Percentiles rank a stretch among this genome's conserved stretches.
These are phyloP conservation scores for Pycnomerus fuliginosus DNA, from an alignment of 2,888 invertebrate genomes.

Conservation along the genomic window DNA sequence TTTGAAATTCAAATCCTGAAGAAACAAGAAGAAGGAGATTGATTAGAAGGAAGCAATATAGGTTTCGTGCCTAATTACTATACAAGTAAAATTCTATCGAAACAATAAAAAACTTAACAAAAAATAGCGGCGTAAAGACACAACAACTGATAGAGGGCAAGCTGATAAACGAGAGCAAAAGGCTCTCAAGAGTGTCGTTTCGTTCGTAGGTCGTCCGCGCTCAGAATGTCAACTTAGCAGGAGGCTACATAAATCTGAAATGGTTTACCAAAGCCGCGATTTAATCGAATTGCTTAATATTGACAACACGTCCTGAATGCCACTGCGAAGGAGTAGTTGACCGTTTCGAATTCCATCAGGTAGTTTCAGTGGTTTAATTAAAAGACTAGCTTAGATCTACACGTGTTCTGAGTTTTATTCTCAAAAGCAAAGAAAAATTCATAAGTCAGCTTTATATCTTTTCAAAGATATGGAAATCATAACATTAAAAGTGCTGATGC, in stretches of 20 bases:
- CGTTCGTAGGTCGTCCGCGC: constrained; percentile 37
- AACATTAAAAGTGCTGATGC: too few species aligned
- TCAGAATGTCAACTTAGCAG: constrained; percentile 40
- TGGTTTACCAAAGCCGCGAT: constrained; percentile 41
- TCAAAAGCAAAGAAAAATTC: too few species aligned
- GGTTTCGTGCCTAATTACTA: too few species aligned
- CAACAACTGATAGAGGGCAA: constrained; percentile 34
- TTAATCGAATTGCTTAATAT: constrained; percentile 49
- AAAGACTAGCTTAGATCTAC: constrained; percentile 12
- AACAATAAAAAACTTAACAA: constrained; percentile 28
- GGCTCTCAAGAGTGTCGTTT: constrained; percentile 44
- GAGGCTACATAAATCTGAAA: constrained; percentile 41
- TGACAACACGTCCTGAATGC: constrained; percentile 41
- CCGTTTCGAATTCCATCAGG: constrained; percentile 34
- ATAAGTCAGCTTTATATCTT: too few species aligned
- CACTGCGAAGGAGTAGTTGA: constrained; percentile 32
- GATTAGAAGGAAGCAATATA: too few species aligned
- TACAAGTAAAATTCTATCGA: constrained; percentile 17
- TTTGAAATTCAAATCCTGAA: too few species aligned
- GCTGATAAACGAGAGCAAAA: constrained; percentile 43
- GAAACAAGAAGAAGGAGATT: too few species aligned
- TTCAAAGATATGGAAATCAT: too few species aligned
- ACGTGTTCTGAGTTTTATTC: constrained; percentile 11
- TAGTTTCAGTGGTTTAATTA: constrained; percentile 29
- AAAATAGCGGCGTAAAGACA: constrained; percentile 22